These are phyloP conservation scores for Peromyscus eremicus DNA, from an alignment of 2,797 vertebrate species.

Conservation along the genomic window DNA sequence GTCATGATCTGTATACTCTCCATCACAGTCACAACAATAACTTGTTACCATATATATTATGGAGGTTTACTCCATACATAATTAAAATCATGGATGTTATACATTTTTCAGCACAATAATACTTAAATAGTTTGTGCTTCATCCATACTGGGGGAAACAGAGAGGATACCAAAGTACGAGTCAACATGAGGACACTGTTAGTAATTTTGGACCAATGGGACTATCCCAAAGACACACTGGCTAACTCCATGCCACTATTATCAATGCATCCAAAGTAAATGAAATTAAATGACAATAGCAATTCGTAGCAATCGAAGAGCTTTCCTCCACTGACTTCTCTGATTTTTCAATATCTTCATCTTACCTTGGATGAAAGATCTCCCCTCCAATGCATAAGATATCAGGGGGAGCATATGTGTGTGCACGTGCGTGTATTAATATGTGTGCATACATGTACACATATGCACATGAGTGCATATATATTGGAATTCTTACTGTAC, in stretches of 20 bases:
- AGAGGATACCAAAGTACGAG: background rate
- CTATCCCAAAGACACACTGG: accelerated
- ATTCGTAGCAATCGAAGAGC: background rate
- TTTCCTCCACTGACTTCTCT: background rate
- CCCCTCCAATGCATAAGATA: background rate
- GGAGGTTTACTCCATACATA: background rate
- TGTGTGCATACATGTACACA: background rate
- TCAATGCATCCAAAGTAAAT: background rate
- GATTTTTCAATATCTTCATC: background rate
- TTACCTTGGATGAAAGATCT: background rate
- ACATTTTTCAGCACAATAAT: background rate
- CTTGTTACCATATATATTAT: background rate
- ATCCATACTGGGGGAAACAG: background rate
- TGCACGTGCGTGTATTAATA: too few relatives aligned
- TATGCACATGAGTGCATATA: background rate
- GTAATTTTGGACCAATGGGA: background rate
- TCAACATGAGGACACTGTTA: background rate
- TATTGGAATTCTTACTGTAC: background rate
- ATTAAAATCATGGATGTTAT: background rate
- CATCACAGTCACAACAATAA: background rate
- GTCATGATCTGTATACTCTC: background rate
- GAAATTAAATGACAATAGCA: background rate
- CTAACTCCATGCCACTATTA: background rate
- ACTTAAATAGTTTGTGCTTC: background rate
- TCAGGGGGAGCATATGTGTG: background rate